Base-by-base conservation (phyloP, 2,797 vertebrate species). In the Anniella stebbinsi region DNA sequence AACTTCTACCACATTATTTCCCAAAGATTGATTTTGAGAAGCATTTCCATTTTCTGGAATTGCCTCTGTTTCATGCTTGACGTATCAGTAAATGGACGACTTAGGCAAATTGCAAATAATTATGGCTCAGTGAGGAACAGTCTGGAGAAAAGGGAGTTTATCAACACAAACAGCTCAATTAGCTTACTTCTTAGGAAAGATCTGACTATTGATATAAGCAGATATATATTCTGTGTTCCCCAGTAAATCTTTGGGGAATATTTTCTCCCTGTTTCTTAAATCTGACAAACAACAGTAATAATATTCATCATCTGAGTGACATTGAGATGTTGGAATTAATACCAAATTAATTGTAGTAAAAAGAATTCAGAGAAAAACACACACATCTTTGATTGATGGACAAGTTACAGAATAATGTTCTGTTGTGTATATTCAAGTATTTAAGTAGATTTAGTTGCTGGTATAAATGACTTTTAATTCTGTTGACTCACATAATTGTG, bases 101-200 rank as follows among this genome's bases (percentile, higher is more conserved):
- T 99, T 99, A 99, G 98, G 98, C 99, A 99, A 99, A 99, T 99
- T 99, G 99, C 99, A 99, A 99, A 99, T 99, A 99, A 99, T 99
- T 99, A 99, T 98, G 98, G 98, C 98, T 98, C 98, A 96, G 98
- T 97, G 98, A 98, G 97, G 98, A 98, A 98, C 97, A 98, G 98
- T 98, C 98, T 97, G 97, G 97, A 98, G 97, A 96, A 97, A 97
- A 98, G 96, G 97, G 98, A 98, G 98, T 98, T 98, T 97, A 98
- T 98, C 98, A 99, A 98, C 98, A 98, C 98, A 99, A 99, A 99
- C 98, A 99, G 98, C 98, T 98, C 98, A 99, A 98, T 99, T 99
- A 99, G 98, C 97, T 97, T 96, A 97, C 97, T 98, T 98, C 98
- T 98, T 98, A 98, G 98, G 98, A 98, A 98, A 98, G 98, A 98